Conservation (phyloP, 53 echinoderm and acorn worm genomes). For the Crossaster papposus region DNA sequence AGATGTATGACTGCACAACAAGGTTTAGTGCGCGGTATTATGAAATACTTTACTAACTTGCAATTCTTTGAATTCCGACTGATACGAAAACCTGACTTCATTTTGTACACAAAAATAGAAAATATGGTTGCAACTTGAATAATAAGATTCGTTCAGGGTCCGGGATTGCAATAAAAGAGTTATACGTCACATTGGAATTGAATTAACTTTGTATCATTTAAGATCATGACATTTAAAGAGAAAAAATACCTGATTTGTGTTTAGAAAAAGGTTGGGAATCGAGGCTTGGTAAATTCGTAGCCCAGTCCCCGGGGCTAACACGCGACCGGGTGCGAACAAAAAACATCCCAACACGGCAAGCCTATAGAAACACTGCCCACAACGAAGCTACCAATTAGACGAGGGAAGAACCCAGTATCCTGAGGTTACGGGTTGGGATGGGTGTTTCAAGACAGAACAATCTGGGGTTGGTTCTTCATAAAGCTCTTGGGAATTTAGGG, state of each 20-base stretch:
- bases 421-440: neutral
- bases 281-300: neutral
- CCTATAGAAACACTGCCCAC: neutral
- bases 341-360: too few relatives aligned
- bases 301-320: conserved; percentile 55
- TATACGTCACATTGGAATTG: neutral
- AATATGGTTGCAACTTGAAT: too few relatives aligned
- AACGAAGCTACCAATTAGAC: too few relatives aligned
- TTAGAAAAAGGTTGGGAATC: neutral
- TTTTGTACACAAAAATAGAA: too few relatives aligned
- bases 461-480: neutral
- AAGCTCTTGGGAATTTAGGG: neutral
- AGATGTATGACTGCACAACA: too few relatives aligned
- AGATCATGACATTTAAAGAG: neutral
- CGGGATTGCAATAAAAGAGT: neutral
- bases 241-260: neutral
- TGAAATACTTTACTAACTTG: too few relatives aligned
- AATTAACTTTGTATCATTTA: neutral
- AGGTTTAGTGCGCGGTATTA: too few relatives aligned
- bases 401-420: neutral
- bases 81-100: too few relatives aligned
- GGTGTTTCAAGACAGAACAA: neutral
- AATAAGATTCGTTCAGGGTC: neutral
- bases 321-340: conserved; percentile 42
- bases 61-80: too few relatives aligned